Conservation (phyloP, 2,888 invertebrate genomes). For the Zootermopsis nevadensis region DNA sequence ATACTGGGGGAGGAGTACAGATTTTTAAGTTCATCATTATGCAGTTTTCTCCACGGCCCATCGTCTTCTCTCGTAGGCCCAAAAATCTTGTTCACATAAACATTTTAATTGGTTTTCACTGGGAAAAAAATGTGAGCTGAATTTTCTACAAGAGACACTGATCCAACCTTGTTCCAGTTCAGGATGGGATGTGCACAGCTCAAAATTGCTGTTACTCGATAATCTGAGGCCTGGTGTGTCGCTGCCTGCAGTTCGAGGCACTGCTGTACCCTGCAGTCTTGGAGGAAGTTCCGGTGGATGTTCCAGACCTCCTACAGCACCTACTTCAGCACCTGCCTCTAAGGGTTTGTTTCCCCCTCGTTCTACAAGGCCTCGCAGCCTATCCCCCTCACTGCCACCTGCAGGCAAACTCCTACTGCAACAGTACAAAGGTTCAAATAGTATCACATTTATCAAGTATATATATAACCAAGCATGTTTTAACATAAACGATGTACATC, state of each 20-base stretch:
- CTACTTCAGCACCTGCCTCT: slow-evolving; percentile 54
- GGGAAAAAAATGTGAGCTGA: no score
- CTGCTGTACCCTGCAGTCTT: slow-evolving; percentile 64
- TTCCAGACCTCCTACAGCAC: slow-evolving; percentile 60
- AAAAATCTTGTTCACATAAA: no score
- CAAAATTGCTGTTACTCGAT: slow-evolving; percentile 80
- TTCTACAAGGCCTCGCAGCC: slow-evolving; percentile 21
- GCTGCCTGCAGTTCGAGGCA: slow-evolving; percentile 53
- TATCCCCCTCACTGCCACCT: slow-evolving; percentile 36
- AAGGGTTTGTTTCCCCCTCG: slow-evolving; percentile 21
- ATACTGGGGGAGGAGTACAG: no score
- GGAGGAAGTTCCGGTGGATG: slow-evolving; percentile 86
- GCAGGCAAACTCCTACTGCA: slow-evolving; percentile 38
- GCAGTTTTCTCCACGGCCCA: no score
- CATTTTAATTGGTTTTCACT: no score
- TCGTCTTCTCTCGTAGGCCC: no score
- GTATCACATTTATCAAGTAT: no score
- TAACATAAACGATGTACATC: no score
- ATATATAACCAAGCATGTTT: no score
- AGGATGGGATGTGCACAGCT: slow-evolving; percentile 66
- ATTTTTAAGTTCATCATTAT: no score
- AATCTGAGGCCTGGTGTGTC: slow-evolving; percentile 70
- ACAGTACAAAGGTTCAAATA: no score
- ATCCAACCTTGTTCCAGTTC: slow-evolving; percentile 60
- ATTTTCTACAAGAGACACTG: not conserved